Evolutionary conservation across 2,888 invertebrate genomes (phyloP).

Genomic region (Margaritifera margaritifera): DNA sequence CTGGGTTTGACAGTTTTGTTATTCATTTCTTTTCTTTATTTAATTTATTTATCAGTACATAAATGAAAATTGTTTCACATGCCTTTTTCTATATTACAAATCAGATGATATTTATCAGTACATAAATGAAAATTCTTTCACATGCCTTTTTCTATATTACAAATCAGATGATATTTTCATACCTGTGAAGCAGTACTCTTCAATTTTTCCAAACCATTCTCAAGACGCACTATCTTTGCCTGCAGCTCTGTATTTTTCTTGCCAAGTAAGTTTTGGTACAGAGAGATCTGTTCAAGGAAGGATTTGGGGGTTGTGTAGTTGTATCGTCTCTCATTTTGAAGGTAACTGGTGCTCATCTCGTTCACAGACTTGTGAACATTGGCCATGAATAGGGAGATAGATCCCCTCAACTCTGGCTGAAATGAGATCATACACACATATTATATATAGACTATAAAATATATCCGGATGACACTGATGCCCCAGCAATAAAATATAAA

Average conservation of each 20-base stretch:
- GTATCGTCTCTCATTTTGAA: constrained; percentile 92
- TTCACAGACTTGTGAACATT: constrained; percentile 95
- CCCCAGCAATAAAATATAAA: too few species aligned
- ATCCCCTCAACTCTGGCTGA: constrained; percentile 83
- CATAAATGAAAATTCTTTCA: too few species aligned
- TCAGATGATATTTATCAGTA: neutral
- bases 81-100: neutral
- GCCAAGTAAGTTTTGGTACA: constrained; percentile 89
- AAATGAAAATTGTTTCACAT: too few species aligned
- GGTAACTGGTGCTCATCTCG: constrained; percentile 87
- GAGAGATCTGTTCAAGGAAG: constrained; percentile 93
- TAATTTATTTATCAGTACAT: too few species aligned
- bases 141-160: neutral
- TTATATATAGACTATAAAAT: too few species aligned
- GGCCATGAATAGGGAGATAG: constrained; percentile 94
- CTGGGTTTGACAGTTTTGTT: too few species aligned
- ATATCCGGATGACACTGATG: too few species aligned
- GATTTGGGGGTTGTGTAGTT: constrained; percentile 99
- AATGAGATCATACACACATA: constrained; percentile 40
- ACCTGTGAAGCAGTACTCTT: constrained; percentile 90
- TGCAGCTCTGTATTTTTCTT: constrained; percentile 90
- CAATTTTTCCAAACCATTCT: constrained; percentile 94
- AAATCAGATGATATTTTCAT: constrained; percentile 3
- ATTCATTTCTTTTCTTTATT: too few species aligned
- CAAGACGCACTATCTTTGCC: constrained; percentile 88